A percentile compares a stretch with the other conserved stretches of the same genome.
Conservation (phyloP, 2,113 vertebrate genomes). For the Pitta sordida region DNA sequence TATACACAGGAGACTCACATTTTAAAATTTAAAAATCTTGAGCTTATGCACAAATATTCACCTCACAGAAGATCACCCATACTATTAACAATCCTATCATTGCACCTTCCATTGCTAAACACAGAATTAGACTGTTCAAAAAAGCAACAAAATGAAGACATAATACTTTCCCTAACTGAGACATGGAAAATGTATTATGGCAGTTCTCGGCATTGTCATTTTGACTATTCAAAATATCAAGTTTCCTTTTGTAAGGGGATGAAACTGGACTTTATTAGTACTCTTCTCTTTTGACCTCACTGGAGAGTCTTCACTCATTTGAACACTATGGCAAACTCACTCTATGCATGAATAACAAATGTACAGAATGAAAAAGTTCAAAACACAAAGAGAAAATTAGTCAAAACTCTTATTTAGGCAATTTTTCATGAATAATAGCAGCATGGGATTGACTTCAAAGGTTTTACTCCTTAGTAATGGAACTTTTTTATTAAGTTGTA, state of each 20-base stretch:
- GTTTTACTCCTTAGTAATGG: background rate
- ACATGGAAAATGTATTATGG: background rate
- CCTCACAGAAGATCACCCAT: background rate
- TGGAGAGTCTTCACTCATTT: background rate
- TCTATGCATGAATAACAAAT: background rate
- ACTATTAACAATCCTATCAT: background rate
- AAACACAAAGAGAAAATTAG: background rate
- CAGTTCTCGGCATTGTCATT: background rate
- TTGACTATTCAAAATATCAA: background rate
- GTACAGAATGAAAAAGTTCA: background rate
- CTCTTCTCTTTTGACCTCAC: background rate
- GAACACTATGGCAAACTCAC: background rate
- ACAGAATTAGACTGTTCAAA: background rate
- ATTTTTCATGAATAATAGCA: background rate
- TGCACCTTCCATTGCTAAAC: background rate
- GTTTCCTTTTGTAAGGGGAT: background rate
- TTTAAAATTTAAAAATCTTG: background rate
- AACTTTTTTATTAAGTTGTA: background rate
- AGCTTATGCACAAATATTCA: background rate
- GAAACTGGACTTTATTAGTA: background rate
- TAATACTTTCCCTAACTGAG: background rate
- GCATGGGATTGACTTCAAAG: background rate
- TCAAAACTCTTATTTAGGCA: background rate
- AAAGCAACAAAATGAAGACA: background rate
- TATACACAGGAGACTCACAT: background rate